phyloP scores from a whole-genome alignment of 2,113 vertebrate genomes.

The Mobula birostris region DNA sequence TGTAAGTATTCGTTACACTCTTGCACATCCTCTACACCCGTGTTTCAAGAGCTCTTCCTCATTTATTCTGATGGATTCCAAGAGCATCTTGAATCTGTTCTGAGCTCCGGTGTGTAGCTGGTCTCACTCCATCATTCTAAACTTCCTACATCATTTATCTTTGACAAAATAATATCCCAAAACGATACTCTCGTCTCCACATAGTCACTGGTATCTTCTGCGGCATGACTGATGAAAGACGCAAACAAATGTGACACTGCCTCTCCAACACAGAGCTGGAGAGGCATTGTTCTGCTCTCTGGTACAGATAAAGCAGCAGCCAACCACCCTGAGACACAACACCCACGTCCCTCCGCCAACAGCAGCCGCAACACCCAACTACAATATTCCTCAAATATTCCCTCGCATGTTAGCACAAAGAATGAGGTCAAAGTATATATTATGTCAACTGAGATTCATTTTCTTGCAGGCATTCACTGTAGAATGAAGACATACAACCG shows the following conservation, averaged over 20 bases:
- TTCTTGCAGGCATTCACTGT: too few relatives aligned
- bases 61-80: background rate
- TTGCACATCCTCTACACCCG: too few relatives aligned
- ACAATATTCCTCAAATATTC: background rate
- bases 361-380: background rate
- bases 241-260: constrained; percentile 4
- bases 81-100: background rate
- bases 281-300: background rate
- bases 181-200: constrained; percentile 15
- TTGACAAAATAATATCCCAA: background rate
- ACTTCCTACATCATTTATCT: constrained; percentile 26
- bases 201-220: background rate
- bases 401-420: background rate
- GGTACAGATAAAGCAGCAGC: constrained; percentile 3
- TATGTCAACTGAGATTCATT: too few relatives aligned
- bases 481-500: too few relatives aligned
- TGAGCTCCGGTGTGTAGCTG: too few relatives aligned
- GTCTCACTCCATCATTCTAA: background rate
- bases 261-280: background rate
- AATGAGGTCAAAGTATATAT: background rate
- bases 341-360: too few relatives aligned
- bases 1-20: background rate
- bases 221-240: background rate
- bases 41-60: background rate
- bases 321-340: background rate